Base-by-base conservation (phyloP, 1,140 invertebrate species). In the Apocrypta bakeri region DNA sequence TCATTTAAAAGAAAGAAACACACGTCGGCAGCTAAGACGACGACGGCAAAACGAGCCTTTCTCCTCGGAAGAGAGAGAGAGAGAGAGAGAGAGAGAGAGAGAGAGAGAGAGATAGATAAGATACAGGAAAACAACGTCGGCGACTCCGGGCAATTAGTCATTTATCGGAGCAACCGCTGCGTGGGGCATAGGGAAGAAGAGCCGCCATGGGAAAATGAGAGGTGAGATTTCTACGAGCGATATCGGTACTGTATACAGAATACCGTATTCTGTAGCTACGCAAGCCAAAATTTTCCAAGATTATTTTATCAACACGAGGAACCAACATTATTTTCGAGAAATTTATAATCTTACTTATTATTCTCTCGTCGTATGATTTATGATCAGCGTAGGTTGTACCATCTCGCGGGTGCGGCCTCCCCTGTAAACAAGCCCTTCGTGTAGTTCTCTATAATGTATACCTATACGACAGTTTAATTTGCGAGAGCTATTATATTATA, bases 111-210 rank as follows among this genome's bases (percentile, higher is more conserved):
- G 63, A n/a, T 17, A 64, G 74, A 76, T 76, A 76, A 76, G 75
- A 66, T 68, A 64, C 17, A 24, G 12, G 24, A 77, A 68, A 63
- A 68, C 21, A n/a, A 40, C 12, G 71, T n/a, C n/a, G n/a, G 61
- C 42, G 1, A 29, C 29, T 64, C 29, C 9, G 63, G 29, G 29
- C 61, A 77, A 77, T 77, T 77, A 66, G 75, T 29, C 25, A 68
- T 68, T 77, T 68, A 83, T 82, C 84, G 84, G 80, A 78, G 80
- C 83, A 74, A 73, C 27, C 64, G 69, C 69, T 31, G 31, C 27
- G 27, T 48, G 81, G 29, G 82, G 80, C 63, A 79, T 68, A 21
- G 14, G 64, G 27, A 27, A 6, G 64, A 29, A 29, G 14, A 11
- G 56, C 74, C 25, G 61, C 12, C 29, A 66, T 27, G 73, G 29